Conservation (phyloP, 2,797 vertebrate species). For the Melanotaenia pygmaea region DNA sequence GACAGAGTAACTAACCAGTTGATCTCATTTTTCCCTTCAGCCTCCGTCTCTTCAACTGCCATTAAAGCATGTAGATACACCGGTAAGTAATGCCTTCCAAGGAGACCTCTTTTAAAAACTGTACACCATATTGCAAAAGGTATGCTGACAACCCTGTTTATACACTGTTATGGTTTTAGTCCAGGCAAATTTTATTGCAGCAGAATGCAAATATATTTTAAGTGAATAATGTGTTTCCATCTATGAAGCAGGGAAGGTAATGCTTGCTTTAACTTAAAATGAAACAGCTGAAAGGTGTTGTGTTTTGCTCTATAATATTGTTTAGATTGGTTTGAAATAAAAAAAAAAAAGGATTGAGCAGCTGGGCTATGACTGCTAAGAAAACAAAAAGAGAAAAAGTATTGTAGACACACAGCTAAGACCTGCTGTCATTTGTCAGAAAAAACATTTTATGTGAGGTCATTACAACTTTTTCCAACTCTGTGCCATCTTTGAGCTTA, state of each 20-base stretch:
- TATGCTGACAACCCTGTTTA: neutral
- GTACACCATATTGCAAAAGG: neutral
- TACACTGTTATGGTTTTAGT: neutral
- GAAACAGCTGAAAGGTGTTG: too few species aligned
- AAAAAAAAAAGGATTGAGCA: too few species aligned
- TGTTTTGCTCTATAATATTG: neutral
- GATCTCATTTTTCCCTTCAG: slow-evolving; percentile 67
- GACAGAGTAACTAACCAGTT: slow-evolving; percentile 60
- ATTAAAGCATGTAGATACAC: slow-evolving; percentile 82
- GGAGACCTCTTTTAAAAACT: slow-evolving; percentile 47
- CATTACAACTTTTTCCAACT: neutral
- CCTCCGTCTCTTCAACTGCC: slow-evolving; percentile 80
- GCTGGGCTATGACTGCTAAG: too few species aligned
- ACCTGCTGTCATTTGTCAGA: too few species aligned
- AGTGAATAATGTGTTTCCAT: neutral
- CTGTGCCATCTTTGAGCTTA: neutral
- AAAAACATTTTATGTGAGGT: neutral
- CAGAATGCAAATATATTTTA: neutral
- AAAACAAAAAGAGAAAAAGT: too few species aligned
- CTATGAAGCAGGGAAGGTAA: neutral
- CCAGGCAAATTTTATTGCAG: neutral
- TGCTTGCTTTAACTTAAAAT: neutral
- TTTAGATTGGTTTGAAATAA: neutral
- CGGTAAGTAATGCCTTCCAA: slow-evolving; percentile 68
- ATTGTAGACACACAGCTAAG: too few species aligned